Base-by-base conservation (phyloP, 2,888 invertebrate genomes). In the Sarcophaga variegata region DNA sequence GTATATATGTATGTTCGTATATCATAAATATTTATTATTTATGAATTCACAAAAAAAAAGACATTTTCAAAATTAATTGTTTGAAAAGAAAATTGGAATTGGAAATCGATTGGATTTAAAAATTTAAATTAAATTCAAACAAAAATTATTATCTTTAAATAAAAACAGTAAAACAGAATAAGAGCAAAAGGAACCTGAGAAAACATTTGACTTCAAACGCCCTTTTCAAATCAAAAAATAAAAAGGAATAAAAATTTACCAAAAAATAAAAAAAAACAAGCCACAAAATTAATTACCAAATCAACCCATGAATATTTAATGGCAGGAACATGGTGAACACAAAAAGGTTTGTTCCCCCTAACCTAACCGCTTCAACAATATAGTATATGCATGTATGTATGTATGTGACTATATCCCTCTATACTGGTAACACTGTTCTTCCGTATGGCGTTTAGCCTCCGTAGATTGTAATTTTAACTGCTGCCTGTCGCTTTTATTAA, bases 201-300 rank as follows among this genome's bases (percentile, higher is more conserved):
- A 64, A 83, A 47, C 67, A 72, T 71, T 83, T 77, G 76, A 76
- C 76, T 77, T 60, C 37, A 77, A 82, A 49, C 69, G 77, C 81
- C 71, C 81, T 59, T 86, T 76, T 81, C 22, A 45, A 71, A 75
- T 54, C 49, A 25, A 64, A 37, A 64, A 49, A 54, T 54, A 37
- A 37, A 37, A 37, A 37, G 6, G 64, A 64, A 62, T n/a, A 20
- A 14, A 75, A 47, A 64, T 1, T 10, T 14, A 8, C 14, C 14
- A 49, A 45, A 22, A 77, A 22, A 17, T 3, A 49, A 49, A 78
- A 45, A 71, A 70, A 63, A 71, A 84, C 87, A 79, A 79, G 81
- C 87, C 79, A 79, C 79, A 82, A 87, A 81, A 84, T 84, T 87
- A 84, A 84, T 87, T 84, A 82, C 81, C 84, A 87, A 84, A 84